Evolutionary conservation across 2,797 vertebrate species (phyloP).

Genomic region (Poeciliopsis paucimaculata): DNA sequence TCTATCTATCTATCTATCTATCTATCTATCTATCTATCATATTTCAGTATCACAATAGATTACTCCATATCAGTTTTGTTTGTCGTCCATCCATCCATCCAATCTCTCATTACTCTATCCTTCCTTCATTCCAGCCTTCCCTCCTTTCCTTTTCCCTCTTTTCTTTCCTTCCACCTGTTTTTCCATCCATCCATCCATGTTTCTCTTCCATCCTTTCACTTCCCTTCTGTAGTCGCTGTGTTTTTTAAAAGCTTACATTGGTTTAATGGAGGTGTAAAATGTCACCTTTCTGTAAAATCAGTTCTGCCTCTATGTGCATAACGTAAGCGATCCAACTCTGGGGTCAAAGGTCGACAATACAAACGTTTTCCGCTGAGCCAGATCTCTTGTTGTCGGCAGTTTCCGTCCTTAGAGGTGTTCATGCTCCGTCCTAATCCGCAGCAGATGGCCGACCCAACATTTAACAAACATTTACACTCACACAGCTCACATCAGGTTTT

Average conservation of each 20-base stretch:
- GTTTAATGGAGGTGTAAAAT: neutral
- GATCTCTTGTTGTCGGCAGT: neutral
- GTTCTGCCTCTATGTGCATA: neutral
- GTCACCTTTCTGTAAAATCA: neutral
- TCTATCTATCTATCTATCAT: conserved; percentile 15
- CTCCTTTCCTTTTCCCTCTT: neutral
- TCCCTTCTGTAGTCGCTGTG: neutral
- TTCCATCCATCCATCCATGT: neutral
- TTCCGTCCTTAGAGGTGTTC: conserved; percentile 8
- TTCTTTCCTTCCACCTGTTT: neutral
- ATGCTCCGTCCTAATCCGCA: neutral
- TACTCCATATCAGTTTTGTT: too few relatives aligned
- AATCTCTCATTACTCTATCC: neutral
- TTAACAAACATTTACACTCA: conserved; percentile 9
- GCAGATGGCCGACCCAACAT: conserved; percentile 6
- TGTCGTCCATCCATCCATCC: neutral
- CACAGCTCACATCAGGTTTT: conserved; percentile 5
- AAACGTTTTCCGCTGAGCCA: neutral
- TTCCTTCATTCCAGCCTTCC: neutral
- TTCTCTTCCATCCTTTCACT: neutral
- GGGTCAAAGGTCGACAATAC: conserved; percentile 1
- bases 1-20: conserved; percentile 35
- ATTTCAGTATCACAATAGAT: neutral
- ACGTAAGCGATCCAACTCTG: neutral
- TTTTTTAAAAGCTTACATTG: neutral